A percentile compares a stretch with the other conserved stretches of the same genome.
Conservation (phyloP, 2,797 vertebrate genomes). For the Lates japonicus region DNA sequence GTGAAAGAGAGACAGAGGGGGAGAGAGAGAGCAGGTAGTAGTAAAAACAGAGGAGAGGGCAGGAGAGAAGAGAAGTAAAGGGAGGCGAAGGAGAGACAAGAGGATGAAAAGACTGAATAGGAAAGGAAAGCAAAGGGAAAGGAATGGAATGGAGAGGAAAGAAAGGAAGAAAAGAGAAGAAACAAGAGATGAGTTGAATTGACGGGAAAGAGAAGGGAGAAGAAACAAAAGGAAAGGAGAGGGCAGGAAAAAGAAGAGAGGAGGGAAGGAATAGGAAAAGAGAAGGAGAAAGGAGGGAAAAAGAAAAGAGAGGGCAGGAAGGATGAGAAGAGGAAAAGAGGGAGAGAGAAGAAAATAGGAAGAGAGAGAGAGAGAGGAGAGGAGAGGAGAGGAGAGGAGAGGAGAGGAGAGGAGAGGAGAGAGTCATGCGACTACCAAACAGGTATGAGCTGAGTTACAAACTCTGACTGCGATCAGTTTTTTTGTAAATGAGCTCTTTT, state of each 20-base stretch:
- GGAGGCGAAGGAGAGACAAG: not conserved
- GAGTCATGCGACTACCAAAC: conserved; percentile 45
- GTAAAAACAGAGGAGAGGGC: not conserved
- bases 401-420: not conserved
- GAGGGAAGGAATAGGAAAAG: no score
- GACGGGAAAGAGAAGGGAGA: not conserved
- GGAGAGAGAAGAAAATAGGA: not conserved
- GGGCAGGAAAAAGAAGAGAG: not conserved
- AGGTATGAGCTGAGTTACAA: conserved; percentile 80
- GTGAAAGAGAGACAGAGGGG: not conserved
- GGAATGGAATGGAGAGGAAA: not conserved
- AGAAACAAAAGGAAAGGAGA: not conserved
- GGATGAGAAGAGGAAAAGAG: not conserved
- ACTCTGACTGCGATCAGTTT: conserved; percentile 50
- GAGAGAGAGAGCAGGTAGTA: not conserved
- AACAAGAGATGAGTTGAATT: no score
- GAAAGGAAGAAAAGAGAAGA: not conserved
- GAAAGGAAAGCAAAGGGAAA: not conserved
- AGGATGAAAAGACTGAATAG: no score
- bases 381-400: not conserved
- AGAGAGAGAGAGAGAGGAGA: not conserved
- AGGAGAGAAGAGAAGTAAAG: not conserved
- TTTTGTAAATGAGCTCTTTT: conserved; percentile 66
- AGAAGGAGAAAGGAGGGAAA: no score
- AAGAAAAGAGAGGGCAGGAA: no score